Evolutionary conservation across 2,888 invertebrate species (phyloP), one percentile per base, ranked within the genome.

Genomic region (Pollenia griseotomentosa): DNA sequence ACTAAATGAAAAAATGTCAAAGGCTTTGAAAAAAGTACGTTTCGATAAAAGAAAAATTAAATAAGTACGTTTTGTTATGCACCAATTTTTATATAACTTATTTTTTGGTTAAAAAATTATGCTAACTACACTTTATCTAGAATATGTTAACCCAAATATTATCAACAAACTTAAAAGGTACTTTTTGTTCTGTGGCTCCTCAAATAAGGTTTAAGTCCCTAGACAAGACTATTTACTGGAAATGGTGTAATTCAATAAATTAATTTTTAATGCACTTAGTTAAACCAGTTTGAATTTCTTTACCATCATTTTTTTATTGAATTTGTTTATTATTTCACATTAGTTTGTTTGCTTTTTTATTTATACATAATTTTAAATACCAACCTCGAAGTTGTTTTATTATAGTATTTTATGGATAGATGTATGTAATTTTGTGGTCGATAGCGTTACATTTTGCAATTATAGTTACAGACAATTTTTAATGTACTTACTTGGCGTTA

Each of bases 291-390:
- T 84, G 33, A 57, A 65, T 74, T 42, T 68, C 63, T 78, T 42
- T 44, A 51, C 14, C 61, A 77, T 16, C 23, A 14, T 46, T 77
- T 51, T 48, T 42, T 70, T 55, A 73, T 66, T 79, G 6, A 57
- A 59, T 82, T 71, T 65, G 14, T 77, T 81, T 77, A 75, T 74
- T 79, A 77, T 83, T 70, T 61, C 79, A 65, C 61, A 74, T 68
- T 57, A 71, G 55, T 73, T 33, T 33, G 33, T 33, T 33, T 33
- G 33, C 66, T 46, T 66, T 40, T 42, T 66, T 44, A 42, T 48
- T 46, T 48, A 40, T 59, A 7, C 68, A 19, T 65, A 66, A 53
- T 68, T 83, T 75, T 59, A 82, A 75, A 82, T 83, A 68, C 40
- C 63, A 73, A 70, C 12, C 77, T 55, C 55, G 66, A 14, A 59